A percentile compares a stretch with the other conserved stretches of the same genome.
These are phyloP conservation scores for Indri indri DNA, from an alignment of 2,113 vertebrate species.

Conservation along the genomic window DNA sequence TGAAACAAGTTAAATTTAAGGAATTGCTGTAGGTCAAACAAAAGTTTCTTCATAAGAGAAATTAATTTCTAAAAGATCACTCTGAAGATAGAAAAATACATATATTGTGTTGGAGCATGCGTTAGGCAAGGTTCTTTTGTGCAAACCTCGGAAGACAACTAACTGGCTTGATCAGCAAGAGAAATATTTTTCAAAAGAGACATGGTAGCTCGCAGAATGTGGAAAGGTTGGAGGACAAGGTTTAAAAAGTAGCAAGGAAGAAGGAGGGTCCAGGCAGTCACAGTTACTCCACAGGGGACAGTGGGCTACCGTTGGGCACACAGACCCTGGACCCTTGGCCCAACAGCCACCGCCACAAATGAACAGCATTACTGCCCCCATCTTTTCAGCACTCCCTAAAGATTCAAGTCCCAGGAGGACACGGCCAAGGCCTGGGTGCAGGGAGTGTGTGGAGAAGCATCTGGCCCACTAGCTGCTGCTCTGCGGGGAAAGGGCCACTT, in stretches of 20 bases:
- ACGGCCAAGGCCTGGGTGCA: neutral
- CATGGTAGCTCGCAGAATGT: neutral
- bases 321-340: neutral
- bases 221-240: neutral
- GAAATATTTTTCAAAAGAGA: neutral
- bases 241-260: neutral
- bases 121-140: neutral
- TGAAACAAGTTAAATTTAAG: neutral
- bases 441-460: neutral
- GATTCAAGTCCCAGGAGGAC: neutral
- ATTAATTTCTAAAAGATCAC: neutral
- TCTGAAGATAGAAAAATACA: neutral
- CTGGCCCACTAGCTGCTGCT: neutral
- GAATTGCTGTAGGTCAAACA: neutral
- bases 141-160: neutral
- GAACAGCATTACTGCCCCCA: neutral
- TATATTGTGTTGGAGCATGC: neutral
- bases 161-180: neutral
- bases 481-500: neutral
- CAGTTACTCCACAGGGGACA: too few relatives aligned
- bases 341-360: neutral
- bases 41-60: neutral
- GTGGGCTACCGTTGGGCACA: neutral
- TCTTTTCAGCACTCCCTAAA: neutral
- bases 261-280: neutral